Evolutionary conservation across 1,140 invertebrate genomes (phyloP).

Genomic region (Diprion similis): DNA sequence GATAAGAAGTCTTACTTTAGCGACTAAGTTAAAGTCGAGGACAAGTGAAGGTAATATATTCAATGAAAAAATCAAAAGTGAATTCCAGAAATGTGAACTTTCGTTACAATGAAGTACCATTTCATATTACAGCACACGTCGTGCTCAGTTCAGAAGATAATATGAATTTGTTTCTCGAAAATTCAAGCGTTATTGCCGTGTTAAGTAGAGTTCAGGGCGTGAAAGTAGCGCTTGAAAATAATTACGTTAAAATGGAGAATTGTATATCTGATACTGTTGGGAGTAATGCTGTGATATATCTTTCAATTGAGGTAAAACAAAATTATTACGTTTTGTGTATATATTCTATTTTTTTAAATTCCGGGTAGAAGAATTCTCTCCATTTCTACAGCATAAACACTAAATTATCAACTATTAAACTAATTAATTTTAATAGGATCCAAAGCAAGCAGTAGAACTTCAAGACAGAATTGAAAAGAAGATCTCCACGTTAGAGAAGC

Average conservation of each 20-base stretch:
- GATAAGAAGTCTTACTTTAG: conserved; percentile 63
- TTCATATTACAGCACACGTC: conserved; percentile 41
- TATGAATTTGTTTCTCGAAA: conserved; percentile 36
- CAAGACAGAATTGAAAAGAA: conserved; percentile 47
- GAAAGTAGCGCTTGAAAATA: conserved; percentile 27
- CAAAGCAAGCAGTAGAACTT: conserved; percentile 31
- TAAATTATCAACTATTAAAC: too few species aligned
- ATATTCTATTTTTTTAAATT: conserved; percentile 24
- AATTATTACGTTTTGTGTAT: conserved; percentile 37
- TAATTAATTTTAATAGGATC: conserved; percentile 21
- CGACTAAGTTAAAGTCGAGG: conserved; percentile 66
- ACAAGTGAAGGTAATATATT: conserved; percentile 60
- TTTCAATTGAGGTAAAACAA: conserved; percentile 37
- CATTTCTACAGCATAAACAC: too few species aligned
- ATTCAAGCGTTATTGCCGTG: conserved; percentile 43
- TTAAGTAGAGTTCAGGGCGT: conserved; percentile 41
- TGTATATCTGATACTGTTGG: conserved; percentile 32
- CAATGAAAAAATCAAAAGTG: conserved; percentile 43
- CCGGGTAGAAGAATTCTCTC: conserved; percentile 36
- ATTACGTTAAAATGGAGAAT: conserved; percentile 33
- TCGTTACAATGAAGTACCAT: conserved; percentile 42
- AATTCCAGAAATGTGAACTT: conserved; percentile 30
- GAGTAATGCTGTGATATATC: conserved; percentile 43
- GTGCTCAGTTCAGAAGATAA: conserved; percentile 32
- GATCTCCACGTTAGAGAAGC: conserved; percentile 47